Percentiles rank a stretch among this genome's conserved stretches.
Conservation (phyloP, 2,888 invertebrate species). For the Drosophila birchii region DNA sequence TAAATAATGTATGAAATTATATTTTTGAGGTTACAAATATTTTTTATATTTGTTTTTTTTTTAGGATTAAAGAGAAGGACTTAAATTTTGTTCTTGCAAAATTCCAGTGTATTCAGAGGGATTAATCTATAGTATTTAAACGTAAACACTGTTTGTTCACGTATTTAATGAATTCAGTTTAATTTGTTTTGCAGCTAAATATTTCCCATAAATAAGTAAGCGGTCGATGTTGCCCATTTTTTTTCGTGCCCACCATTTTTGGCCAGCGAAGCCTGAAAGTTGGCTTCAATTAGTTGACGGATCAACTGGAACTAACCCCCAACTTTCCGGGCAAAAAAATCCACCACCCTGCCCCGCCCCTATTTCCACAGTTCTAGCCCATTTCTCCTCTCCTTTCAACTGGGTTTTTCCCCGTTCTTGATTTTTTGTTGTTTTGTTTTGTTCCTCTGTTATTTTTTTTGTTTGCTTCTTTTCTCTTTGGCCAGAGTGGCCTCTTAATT, state of each 20-base stretch:
- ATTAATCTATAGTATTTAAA: conserved; percentile 9
- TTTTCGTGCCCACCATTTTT: conserved; percentile 8
- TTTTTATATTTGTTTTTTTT: no score
- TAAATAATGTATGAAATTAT: no score
- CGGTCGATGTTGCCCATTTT: background rate
- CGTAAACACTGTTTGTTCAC: conserved; percentile 20
- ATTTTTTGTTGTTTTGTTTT: background rate
- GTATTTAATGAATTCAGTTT: conserved; percentile 29
- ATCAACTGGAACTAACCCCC: conserved; percentile 38
- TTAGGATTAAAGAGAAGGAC: no score
- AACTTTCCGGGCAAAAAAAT: background rate
- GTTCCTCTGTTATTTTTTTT: background rate
- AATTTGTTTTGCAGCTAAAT: conserved; percentile 27
- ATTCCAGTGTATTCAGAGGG: background rate
- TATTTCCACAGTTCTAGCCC: background rate
- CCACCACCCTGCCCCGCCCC: background rate
- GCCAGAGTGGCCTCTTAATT: conserved; percentile 47
- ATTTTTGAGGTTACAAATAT: no score
- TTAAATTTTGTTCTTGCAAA: no score
- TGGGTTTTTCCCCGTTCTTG: background rate
- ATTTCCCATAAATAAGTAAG: conserved; percentile 29
- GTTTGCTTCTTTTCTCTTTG: conserved; percentile 1
- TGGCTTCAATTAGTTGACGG: conserved; percentile 43
- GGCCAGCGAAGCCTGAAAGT: conserved; percentile 31
- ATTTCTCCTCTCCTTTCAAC: background rate